phyloP scores from a whole-genome alignment of 2,113 vertebrate species.

The Falcunculus frontatus region DNA sequence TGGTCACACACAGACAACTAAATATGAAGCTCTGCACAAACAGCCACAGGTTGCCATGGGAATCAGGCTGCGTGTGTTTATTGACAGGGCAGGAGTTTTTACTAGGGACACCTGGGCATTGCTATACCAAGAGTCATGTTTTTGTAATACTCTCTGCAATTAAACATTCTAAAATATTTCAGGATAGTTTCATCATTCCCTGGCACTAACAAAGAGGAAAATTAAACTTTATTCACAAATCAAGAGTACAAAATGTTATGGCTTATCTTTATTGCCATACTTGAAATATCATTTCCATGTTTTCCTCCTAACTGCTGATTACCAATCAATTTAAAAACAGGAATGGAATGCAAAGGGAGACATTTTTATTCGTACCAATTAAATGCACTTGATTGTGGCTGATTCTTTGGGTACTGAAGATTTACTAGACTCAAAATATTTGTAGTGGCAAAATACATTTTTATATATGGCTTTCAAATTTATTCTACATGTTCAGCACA shows the following conservation, averaged over 20 bases:
- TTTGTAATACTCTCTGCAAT: neutral
- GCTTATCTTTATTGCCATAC: neutral
- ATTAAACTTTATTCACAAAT: neutral
- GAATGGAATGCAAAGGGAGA: neutral
- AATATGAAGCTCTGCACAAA: neutral
- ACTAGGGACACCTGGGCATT: neutral
- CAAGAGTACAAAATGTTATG: neutral
- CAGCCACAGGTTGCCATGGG: neutral
- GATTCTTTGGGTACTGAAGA: neutral
- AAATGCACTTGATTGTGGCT: neutral
- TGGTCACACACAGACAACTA: neutral
- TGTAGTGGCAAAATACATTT: neutral
- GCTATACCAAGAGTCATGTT: neutral
- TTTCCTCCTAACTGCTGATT: neutral
- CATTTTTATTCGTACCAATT: neutral
- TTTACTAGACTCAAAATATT: neutral
- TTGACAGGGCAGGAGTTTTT: neutral
- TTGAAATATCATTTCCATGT: neutral
- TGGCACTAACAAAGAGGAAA: neutral
- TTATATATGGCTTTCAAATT: neutral
- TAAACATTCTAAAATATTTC: neutral
- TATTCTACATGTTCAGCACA: neutral
- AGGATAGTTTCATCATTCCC: neutral
- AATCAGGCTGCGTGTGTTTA: neutral
- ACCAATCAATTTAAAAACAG: neutral